Evolutionary conservation across 2,113 vertebrate genomes (phyloP).

Genomic region (Gorsachius goisagi): DNA sequence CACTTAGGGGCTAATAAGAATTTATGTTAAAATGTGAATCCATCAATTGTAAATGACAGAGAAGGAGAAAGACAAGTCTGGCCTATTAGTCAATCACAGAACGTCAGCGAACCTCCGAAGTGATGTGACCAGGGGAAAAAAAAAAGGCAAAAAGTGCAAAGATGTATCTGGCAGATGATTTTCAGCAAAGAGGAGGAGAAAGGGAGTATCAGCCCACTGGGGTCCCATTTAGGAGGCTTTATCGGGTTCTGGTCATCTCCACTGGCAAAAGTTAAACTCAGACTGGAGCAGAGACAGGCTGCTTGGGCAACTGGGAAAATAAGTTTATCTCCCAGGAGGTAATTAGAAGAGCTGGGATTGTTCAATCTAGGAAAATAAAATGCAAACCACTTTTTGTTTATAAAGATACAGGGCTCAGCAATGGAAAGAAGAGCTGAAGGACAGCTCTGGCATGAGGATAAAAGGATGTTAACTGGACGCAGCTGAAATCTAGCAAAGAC

Average conservation of each 20-base stretch:
- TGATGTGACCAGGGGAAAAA: neutral
- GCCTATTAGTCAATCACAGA: conserved; percentile 40
- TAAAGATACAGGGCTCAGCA: neutral
- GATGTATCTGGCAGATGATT: neutral
- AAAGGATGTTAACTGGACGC: neutral
- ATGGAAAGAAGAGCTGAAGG: neutral
- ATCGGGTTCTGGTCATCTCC: neutral
- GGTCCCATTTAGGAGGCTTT: neutral
- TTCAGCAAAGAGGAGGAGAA: neutral
- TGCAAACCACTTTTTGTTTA: neutral
- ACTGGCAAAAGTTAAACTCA: neutral
- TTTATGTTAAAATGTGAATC: conserved; percentile 55
- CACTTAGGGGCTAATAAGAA: conserved; percentile 60
- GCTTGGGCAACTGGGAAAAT: neutral
- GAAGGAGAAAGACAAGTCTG: conserved; percentile 50
- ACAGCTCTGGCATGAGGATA: neutral
- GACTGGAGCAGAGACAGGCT: neutral
- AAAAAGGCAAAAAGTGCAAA: neutral
- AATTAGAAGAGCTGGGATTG: neutral
- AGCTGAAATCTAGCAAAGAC: neutral
- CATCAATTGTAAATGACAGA: conserved; percentile 57
- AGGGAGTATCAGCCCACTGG: neutral
- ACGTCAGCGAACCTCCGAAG: conserved; percentile 20
- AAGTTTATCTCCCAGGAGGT: neutral
- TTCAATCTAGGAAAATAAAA: neutral